phyloP scores from a whole-genome alignment of 2,113 vertebrate genomes.

The Pterocles gutturalis region DNA sequence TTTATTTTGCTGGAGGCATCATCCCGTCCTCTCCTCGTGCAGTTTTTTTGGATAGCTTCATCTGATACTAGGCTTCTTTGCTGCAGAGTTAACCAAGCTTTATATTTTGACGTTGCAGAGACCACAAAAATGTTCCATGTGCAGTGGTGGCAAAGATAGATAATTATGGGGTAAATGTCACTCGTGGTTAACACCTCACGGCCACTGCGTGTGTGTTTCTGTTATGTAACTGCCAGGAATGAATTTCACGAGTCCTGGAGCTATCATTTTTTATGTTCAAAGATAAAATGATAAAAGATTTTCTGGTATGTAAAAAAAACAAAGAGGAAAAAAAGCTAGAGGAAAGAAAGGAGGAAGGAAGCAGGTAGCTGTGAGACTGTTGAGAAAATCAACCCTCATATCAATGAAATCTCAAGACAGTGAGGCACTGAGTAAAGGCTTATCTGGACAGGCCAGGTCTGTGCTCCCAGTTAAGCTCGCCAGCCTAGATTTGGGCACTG shows the following conservation, averaged over 20 bases:
- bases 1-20: not conserved
- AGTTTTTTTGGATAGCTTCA: not conserved
- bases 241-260: not conserved
- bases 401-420: not conserved
- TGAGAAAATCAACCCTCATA: not conserved
- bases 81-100: slow-evolving; percentile 6
- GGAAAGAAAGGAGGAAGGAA: not conserved
- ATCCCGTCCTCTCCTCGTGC: not conserved
- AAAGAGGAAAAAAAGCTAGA: not conserved
- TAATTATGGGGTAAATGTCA: slow-evolving; percentile 45
- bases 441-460: not conserved
- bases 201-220: not conserved
- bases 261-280: not conserved
- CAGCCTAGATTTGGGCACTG: not conserved
- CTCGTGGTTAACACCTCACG: slow-evolving; percentile 48
- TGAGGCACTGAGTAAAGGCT: not conserved
- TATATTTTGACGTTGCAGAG: slow-evolving; percentile 32
- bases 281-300: not conserved
- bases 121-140: slow-evolving; percentile 63
- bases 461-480: not conserved
- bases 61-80: not conserved
- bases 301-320: not conserved
- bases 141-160: slow-evolving; percentile 31
- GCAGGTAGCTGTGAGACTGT: not conserved
- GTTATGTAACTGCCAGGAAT: slow-evolving; percentile 62